These are phyloP conservation scores for Schrankia costaestrigalis DNA, from an alignment of 2,888 invertebrate species.

Conservation along the genomic window DNA sequence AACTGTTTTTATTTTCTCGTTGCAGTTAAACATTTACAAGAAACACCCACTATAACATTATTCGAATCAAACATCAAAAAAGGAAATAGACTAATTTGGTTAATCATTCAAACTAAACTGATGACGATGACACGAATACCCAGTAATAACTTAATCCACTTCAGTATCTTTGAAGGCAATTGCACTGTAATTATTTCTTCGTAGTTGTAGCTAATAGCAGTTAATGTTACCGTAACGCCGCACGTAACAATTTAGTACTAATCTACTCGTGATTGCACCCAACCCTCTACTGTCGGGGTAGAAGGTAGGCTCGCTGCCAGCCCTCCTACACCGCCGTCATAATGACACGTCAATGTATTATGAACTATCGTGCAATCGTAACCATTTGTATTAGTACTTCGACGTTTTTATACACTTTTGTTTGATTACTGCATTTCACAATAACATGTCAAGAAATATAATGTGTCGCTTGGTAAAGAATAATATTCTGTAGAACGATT, in stretches of 20 bases:
- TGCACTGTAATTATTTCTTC: slow-evolving; percentile 17
- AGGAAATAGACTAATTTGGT: no score
- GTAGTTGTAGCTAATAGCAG: slow-evolving; percentile 15
- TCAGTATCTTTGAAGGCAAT: slow-evolving; percentile 15
- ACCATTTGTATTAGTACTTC: slow-evolving; percentile 17
- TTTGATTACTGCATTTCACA: slow-evolving; percentile 5
- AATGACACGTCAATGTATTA: slow-evolving; percentile 17
- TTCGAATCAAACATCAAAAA: no score
- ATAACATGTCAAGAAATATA: no score
- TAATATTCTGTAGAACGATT: no score
- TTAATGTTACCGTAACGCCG: slow-evolving; percentile 17
- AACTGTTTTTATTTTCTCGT: no score
- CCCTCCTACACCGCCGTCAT: slow-evolving; percentile 2
- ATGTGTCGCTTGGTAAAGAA: no score
- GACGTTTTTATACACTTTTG: slow-evolving; percentile 3
- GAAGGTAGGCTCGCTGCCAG: no score
- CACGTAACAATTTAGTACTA: slow-evolving; percentile 20
- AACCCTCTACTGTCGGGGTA: background rate
- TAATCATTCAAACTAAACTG: no score
- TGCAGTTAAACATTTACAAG: no score
- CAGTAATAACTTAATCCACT: background rate
- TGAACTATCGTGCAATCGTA: slow-evolving; percentile 13
- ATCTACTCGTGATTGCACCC: slow-evolving; percentile 30
- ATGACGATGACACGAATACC: background rate
- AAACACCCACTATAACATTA: no score